A percentile compares a stretch with the other conserved stretches of the same genome.
phyloP scores from a whole-genome alignment of 2,113 vertebrate species.

The Cinclus cinclus region DNA sequence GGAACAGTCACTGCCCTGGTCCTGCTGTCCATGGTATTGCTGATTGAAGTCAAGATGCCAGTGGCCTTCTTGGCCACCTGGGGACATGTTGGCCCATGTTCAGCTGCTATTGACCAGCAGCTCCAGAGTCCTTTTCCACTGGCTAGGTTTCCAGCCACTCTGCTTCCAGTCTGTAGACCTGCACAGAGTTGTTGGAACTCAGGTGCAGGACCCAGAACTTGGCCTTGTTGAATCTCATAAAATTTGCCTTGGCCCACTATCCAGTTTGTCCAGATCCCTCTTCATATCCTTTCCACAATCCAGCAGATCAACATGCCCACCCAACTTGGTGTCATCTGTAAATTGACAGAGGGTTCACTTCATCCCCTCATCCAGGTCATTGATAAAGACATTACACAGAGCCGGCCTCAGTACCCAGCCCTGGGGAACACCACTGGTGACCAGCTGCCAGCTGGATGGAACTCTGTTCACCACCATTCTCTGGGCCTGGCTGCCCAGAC shows the following conservation, averaged over 20 bases:
- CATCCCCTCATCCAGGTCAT: not conserved
- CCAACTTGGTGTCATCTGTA: not conserved
- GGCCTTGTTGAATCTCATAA: not conserved
- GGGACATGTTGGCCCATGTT: accelerated
- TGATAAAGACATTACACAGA: not conserved
- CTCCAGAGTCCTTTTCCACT: not conserved
- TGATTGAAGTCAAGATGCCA: not conserved
- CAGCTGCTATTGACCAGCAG: not conserved
- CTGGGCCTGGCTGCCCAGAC: accelerated
- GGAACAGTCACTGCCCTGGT: not conserved
- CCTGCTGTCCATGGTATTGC: not conserved
- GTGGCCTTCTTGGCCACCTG: not conserved
- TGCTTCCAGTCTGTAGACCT: not conserved
- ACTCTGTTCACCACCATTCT: not conserved
- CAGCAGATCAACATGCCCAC: not conserved
- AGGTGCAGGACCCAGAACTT: not conserved
- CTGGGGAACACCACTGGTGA: not conserved
- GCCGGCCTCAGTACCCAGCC: not conserved
- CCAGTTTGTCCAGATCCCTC: not conserved
- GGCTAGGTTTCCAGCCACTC: not conserved
- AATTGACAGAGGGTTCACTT: not conserved
- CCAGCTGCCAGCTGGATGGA: not conserved
- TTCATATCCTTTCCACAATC: not conserved
- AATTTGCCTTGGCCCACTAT: not conserved
- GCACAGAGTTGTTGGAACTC: not conserved